Evolutionary conservation across 1,140 invertebrate genomes (phyloP).

Genomic region (Meloidogyne hapla): DNA sequence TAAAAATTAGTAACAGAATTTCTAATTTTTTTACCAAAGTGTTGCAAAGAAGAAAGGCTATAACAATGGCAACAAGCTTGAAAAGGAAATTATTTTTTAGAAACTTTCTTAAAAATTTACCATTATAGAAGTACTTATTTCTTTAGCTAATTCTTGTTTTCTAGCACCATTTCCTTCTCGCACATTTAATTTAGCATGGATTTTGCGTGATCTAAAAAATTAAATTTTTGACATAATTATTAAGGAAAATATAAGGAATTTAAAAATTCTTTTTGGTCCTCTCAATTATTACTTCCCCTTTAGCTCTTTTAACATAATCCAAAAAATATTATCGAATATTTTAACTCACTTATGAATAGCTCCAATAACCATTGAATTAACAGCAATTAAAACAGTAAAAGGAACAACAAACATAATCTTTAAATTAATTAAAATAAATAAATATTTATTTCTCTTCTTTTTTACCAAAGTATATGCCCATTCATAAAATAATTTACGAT

Average conservation of each 20-base stretch:
- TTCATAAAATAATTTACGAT: conserved; percentile 51
- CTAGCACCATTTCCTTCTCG: conserved; percentile 46
- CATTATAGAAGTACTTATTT: conserved; percentile 58
- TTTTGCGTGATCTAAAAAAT: conserved; percentile 41
- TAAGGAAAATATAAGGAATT: too few relatives aligned
- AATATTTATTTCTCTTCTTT: background rate
- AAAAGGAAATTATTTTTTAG: background rate
- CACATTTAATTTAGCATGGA: conserved; percentile 57
- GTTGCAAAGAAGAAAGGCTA: conserved; percentile 56
- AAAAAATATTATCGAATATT: too few relatives aligned
- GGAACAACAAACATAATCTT: conserved; percentile 51
- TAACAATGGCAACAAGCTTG: conserved; percentile 53
- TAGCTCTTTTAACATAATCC: too few relatives aligned
- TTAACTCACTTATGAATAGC: conserved; percentile 46
- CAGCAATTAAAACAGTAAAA: conserved; percentile 48
- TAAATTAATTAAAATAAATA: conserved; percentile 16
- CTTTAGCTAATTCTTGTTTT: conserved; percentile 58
- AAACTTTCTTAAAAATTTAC: background rate
- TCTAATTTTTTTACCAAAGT: conserved; percentile 45
- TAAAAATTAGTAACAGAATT: conserved; percentile 40
- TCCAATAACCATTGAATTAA: conserved; percentile 45
- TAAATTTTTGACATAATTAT: too few relatives aligned
- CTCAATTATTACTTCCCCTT: too few relatives aligned
- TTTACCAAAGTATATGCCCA: conserved; percentile 49
- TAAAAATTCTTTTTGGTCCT: too few relatives aligned